phyloP scores from a whole-genome alignment of 2,888 invertebrate genomes.

The Eristalis pertinax region DNA sequence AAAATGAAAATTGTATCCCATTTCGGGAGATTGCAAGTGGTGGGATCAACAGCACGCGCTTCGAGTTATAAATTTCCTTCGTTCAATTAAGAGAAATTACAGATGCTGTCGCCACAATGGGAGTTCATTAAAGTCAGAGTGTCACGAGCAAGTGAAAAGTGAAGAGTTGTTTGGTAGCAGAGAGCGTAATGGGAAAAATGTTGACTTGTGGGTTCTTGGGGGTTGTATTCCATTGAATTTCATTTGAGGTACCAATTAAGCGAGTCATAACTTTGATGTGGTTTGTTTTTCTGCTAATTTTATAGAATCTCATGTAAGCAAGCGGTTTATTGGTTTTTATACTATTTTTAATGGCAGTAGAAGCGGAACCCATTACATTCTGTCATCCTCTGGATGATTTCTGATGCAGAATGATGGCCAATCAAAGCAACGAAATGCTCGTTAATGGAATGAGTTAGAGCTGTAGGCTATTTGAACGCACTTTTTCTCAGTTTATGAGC shows the following conservation, averaged over 20 bases:
- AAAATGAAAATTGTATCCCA: slow-evolving; percentile 16
- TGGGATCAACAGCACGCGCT: slow-evolving; percentile 1
- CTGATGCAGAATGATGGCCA: no score
- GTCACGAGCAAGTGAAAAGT: background rate
- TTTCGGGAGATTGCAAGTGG: background rate
- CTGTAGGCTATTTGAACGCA: no score
- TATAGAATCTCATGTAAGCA: no score
- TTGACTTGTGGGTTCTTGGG: background rate
- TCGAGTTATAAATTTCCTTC: background rate
- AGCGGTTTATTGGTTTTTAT: no score
- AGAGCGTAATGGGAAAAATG: background rate
- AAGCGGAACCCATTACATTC: no score
- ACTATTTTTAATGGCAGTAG: no score
- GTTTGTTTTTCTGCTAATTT: no score
- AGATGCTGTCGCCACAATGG: slow-evolving; percentile 31
- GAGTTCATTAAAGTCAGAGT: slow-evolving; percentile 44
- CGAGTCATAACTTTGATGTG: background rate
- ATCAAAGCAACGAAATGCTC: no score
- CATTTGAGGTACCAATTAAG: background rate
- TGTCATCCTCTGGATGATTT: no score
- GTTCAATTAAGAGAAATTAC: slow-evolving; percentile 45
- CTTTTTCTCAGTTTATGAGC: no score
- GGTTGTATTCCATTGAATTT: background rate
- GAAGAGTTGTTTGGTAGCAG: background rate
- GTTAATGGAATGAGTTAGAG: no score